Evolutionary conservation across 2,797 vertebrate species (phyloP), one percentile per base, ranked within the genome.

Genomic region (Champsocephalus gunnari): DNA sequence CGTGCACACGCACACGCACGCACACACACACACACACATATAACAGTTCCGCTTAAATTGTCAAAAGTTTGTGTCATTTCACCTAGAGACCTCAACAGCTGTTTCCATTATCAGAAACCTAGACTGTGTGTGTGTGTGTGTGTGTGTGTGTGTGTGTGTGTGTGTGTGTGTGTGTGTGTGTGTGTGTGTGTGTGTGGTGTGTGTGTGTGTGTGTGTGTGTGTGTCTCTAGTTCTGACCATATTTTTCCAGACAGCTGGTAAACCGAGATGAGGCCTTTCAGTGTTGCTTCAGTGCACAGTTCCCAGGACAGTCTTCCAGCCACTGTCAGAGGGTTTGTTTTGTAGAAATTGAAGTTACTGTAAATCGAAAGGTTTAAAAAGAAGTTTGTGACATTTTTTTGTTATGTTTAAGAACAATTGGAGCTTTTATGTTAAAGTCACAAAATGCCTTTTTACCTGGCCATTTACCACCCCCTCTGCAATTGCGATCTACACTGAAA

Each of bases 61-160:
- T 68, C 3, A 13, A 34, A 57, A 16, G 19, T 69, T 59, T 81
- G 61, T 66, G 34, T 62, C 71, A 63, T 73, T 74, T 75, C 76
- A 66, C 51, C 12, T 3, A 34, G 14, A 78, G 67, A 38, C 55
- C 49, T 71, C 47, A 66, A 56, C 84, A 87, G 73, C 78, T 79
- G 84, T 83, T 86, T 75, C 14, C 68, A 79, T 76, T 60, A 75
- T 84, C 63, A 66, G 62, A 77, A 61, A 67, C 11, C 9, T 44
- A 65, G 48, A 45, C 48, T 0, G 4, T 54, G 59, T 50, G 50
- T 19, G 43, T 17, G 19, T 19, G 19, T 19, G 19, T 19, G 19
- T 19, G 19, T 19, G 19, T 19, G 19, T 19, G 19, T 19, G 19
- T 1, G 19, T 19, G 19, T 19, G 19, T 19, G 19, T 19, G 19